Conservation (phyloP, 2,888 invertebrate species). For the Pterobdella sp. region DNA sequence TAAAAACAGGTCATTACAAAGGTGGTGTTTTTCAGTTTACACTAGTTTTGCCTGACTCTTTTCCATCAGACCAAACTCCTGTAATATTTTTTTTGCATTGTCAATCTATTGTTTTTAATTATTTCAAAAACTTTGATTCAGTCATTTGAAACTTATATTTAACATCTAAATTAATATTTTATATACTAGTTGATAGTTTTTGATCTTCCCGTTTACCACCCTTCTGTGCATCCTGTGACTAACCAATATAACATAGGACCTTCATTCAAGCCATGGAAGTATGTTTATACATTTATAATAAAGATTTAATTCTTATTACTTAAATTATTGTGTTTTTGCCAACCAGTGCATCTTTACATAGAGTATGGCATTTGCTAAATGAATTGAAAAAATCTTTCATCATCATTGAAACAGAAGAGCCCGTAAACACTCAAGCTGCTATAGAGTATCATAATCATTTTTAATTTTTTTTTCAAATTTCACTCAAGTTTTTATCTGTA, state of each 20-base stretch:
- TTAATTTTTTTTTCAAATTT: too few species aligned
- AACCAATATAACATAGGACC: constrained; percentile 69
- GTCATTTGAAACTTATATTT: background rate
- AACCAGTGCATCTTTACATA: background rate
- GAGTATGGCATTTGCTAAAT: background rate
- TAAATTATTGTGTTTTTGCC: too few species aligned
- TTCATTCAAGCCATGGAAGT: constrained; percentile 77
- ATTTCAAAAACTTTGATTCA: background rate
- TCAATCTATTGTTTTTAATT: too few species aligned
- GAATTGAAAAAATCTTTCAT: background rate
- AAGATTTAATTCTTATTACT: too few species aligned
- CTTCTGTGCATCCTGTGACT: constrained; percentile 69
- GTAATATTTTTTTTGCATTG: constrained; percentile 53
- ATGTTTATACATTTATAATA: background rate
- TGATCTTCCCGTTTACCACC: constrained; percentile 76
- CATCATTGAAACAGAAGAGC: constrained; percentile 13
- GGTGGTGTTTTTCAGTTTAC: constrained; percentile 84
- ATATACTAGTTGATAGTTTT: constrained; percentile 67
- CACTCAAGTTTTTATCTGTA: too few species aligned
- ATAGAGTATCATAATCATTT: too few species aligned
- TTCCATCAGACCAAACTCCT: constrained; percentile 75
- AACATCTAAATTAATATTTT: background rate
- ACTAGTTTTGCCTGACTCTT: constrained; percentile 73
- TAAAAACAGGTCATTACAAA: constrained; percentile 77
- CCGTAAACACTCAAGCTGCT: background rate